A percentile compares a stretch with the other conserved stretches of the same genome.
Evolutionary conservation across 2,797 vertebrate genomes (phyloP).

Genomic region (Columba guinea): DNA sequence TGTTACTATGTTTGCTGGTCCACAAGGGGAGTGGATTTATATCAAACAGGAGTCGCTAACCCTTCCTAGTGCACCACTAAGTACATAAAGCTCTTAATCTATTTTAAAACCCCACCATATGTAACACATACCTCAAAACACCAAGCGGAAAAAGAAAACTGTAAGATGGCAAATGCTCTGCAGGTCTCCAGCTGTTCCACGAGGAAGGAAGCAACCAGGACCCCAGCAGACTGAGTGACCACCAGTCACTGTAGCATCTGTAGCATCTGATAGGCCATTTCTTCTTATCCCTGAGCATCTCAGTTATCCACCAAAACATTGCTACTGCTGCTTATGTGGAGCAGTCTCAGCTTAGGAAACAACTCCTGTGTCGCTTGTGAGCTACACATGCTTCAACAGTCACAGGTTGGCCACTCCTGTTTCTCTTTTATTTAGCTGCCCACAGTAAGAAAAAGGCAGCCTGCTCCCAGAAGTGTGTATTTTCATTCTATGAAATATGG

Average conservation of each 20-base stretch:
- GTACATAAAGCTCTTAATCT: neutral
- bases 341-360: neutral
- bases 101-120: neutral
- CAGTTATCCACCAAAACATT: neutral
- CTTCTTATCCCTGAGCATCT: neutral
- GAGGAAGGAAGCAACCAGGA: neutral
- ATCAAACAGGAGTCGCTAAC: neutral
- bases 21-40: neutral
- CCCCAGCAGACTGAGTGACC: neutral
- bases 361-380: neutral
- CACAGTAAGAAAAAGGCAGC: constrained; percentile 3
- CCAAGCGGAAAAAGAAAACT: neutral
- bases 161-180: neutral
- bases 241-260: neutral
- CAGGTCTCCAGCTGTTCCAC: neutral
- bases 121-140: neutral
- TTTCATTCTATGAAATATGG: neutral
- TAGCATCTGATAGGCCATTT: neutral
- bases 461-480: neutral
- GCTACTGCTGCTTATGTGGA: neutral
- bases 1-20: neutral
- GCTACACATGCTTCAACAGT: neutral
- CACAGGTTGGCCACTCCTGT: neutral
- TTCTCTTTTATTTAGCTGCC: constrained; percentile 53
- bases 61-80: neutral